Evolutionary conservation across 2,113 vertebrate species (phyloP), one percentile per base, ranked within the genome.

Genomic region (Myotis yumanensis): DNA sequence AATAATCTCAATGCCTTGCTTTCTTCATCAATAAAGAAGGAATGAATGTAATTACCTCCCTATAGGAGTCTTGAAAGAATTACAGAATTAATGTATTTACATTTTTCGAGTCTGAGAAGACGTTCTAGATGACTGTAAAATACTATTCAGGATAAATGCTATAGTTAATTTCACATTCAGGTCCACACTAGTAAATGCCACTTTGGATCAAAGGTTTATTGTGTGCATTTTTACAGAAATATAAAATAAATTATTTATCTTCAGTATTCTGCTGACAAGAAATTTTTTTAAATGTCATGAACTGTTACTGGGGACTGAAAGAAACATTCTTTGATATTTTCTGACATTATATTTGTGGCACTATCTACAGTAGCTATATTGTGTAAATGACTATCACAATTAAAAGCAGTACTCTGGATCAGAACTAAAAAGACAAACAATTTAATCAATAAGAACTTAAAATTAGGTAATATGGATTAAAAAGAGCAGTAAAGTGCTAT

Each of bases 221-320:
- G 85, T 89, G 9, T 84, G 17, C n/a, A 94, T 86, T 95, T 95
- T 37, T 95, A 2, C 2, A 96, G 52, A 93, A 95, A 72, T 93
- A 71, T 81, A 83, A 90, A 92, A 37, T 32, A 83, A 85, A 84
- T 92, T 79, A 76, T 87, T 96, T 93, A 88, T 95, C 83, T 93
- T 97, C 18, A 94, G 28, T 72, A 92, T 94, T 91, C 25, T 85
- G 35, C 73, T 86, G 66, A 82, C 40, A 89, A 86, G 40, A 77
- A 59, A 32, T 91, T 91, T 89, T 96, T 93, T 94, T 59, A 94
- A 48, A 23, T 90, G n/a, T 86, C 48, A 86, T 35, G 16, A 93
- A 75, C 22, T 77, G 11, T 91, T 79, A 51, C 48, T 77, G 81
- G 40, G 1, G 37, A 72, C 4, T 89, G 16, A 89, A 94, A 52